Base-by-base conservation (phyloP, 92 coral and sea anemone genomes). In the Muricea muricata region DNA sequence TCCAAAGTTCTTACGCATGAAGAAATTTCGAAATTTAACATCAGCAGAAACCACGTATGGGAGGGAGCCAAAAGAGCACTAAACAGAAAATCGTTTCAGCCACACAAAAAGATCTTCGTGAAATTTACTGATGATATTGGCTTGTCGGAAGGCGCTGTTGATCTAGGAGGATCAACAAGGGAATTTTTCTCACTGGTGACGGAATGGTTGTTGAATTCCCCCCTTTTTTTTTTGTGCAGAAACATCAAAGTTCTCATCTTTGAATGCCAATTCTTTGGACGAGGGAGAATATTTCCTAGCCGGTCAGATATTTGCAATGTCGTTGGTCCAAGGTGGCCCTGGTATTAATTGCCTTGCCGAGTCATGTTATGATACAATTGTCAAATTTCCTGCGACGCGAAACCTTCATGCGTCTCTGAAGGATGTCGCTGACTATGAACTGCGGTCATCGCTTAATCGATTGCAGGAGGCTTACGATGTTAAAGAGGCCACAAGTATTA, bases 261-360 rank as follows among this genome's bases (percentile, higher is more conserved):
- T 87, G 23, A 82, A 87, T 73, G 90, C 72, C 57, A 81, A 72
- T 58, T 80, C 79, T 54, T 73, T 79, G 46, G 81, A 86, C 35
- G 90, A 86, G 33, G 47, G 86, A 67, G 90, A 87, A 58, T 87
- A 87, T 63, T 87, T 52, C 77, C 34, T 87, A 37, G 87, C 90
- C 28, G 90, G 87, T 14, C 82, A 83, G 52, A 65, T 88, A 34
- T 60, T 89, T 68, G 88, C 89, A 3, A 69, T 89, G 82, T 89
- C 89, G 7, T 71, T 89, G 61, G 92, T 78, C 2, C 89, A 89
- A 66, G 92, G 85, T 48, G 92, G 92, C 47, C 86, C 92, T 34
- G 85, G 65, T 45, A 20, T 37, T 28, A 54, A 69, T n/a, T 80
- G 71, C 61, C 86, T 86, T 21, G 25, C 91, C 40, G 46, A 31